Evolutionary conservation across 2,888 invertebrate genomes (phyloP).

Genomic region (Pseudoips prasinana): DNA sequence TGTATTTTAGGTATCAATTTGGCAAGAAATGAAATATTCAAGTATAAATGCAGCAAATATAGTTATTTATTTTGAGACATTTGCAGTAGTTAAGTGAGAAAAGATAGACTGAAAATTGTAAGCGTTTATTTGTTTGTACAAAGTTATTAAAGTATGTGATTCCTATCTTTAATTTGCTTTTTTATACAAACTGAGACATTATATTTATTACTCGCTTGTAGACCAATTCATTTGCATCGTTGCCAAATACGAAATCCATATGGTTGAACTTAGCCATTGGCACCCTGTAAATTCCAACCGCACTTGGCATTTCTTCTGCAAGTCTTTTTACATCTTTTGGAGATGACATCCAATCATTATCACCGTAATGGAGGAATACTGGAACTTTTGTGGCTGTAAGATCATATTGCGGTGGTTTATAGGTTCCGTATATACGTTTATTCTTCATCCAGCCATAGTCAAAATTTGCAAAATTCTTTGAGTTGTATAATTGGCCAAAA

Average conservation of each 20-base stretch:
- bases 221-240: slow-evolving; percentile 80
- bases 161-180: slow-evolving; percentile 6
- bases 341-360: slow-evolving; percentile 77
- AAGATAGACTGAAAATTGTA: slow-evolving; percentile 13
- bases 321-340: slow-evolving; percentile 67
- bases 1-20: no score
- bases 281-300: slow-evolving; percentile 72
- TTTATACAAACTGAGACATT: slow-evolving; percentile 58
- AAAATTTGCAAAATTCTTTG: slow-evolving; percentile 73
- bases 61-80: no score
- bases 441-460: slow-evolving; percentile 72
- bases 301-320: slow-evolving; percentile 58
- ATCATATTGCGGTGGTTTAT: slow-evolving; percentile 76
- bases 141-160: no score
- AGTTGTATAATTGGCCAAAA: slow-evolving; percentile 70
- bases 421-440: slow-evolving; percentile 64
- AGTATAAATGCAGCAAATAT: no score
- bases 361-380: slow-evolving; percentile 74
- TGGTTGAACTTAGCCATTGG: slow-evolving; percentile 75
- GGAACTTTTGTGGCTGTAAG: slow-evolving; percentile 68
- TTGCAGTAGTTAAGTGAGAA: slow-evolving; percentile 8
- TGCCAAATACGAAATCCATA: slow-evolving; percentile 82
- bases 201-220: slow-evolving; percentile 77
- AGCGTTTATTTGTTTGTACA: slow-evolving; percentile 17
- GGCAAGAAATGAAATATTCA: no score